These are phyloP conservation scores for Lasiommata megera DNA, from an alignment of 2,888 invertebrate species.

Conservation along the genomic window DNA sequence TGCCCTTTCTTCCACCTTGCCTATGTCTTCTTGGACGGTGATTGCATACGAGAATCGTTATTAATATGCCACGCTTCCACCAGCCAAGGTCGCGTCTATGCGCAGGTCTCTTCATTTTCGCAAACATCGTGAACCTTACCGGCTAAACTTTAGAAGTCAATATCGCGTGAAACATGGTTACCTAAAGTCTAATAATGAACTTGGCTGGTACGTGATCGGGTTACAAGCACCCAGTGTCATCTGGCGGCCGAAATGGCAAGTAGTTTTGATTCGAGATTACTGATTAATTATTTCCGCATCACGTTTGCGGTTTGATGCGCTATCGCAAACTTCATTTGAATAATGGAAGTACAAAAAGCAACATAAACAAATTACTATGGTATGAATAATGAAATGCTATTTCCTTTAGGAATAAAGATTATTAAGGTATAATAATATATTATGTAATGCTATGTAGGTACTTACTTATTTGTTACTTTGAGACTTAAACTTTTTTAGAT, in stretches of 20 bases:
- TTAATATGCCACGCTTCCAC: constrained; percentile 72
- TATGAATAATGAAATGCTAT: no score
- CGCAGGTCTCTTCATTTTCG: constrained; percentile 43
- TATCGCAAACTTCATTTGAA: constrained; percentile 13
- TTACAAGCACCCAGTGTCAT: constrained; percentile 51
- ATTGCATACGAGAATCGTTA: constrained; percentile 73
- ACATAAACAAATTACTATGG: no score
- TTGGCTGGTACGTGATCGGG: constrained; percentile 51
- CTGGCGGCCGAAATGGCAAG: constrained; percentile 56
- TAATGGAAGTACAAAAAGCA: constrained; percentile 10
- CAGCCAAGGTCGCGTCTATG: constrained; percentile 64
- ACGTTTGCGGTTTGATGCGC: constrained; percentile 24
- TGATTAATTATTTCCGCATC: constrained; percentile 34
- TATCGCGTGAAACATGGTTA: constrained; percentile 13
- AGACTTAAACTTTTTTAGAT: no score
- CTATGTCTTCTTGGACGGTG: constrained; percentile 71
- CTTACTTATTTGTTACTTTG: no score
- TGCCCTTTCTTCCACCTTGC: constrained; percentile 78
- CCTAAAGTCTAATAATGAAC: not conserved
- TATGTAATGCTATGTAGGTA: no score
- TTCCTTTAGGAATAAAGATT: no score
- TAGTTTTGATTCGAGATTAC: constrained; percentile 32
- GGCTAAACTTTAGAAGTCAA: constrained; percentile 16
- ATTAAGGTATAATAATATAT: no score
- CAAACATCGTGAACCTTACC: constrained; percentile 33